Conservation (phyloP, 1,140 invertebrate genomes). For the Zaprionus camerounensis region DNA sequence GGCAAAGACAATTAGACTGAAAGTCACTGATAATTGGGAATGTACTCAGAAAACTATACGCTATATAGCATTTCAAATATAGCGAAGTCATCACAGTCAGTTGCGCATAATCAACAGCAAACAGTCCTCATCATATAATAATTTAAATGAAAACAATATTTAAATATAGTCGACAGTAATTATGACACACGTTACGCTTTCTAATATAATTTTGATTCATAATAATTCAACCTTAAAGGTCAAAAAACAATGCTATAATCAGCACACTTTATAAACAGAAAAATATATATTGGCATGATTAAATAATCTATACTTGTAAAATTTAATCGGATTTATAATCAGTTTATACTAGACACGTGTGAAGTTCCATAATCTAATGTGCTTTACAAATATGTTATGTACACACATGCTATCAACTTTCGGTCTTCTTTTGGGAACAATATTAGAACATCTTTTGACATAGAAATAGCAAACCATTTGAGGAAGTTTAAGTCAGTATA, state of each 20-base stretch:
- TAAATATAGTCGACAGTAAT: not conserved
- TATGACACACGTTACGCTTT: not conserved
- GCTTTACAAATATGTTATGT: no score
- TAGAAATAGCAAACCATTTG: no score
- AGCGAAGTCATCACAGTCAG: not conserved
- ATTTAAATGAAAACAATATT: not conserved
- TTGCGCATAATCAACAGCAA: not conserved
- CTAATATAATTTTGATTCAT: not conserved
- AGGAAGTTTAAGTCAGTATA: no score
- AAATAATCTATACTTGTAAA: not conserved
- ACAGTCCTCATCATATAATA: not conserved
- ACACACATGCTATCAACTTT: no score
- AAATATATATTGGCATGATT: not conserved
- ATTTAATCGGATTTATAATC: not conserved
- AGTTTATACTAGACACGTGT: not conserved
- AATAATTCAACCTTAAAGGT: not conserved
- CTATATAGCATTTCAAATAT: not conserved
- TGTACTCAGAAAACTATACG: not conserved
- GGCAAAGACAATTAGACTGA: not conserved
- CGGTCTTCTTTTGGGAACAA: no score
- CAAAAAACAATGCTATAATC: constrained; percentile 1
- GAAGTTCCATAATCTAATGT: not conserved
- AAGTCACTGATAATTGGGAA: not conserved
- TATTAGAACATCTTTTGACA: no score
- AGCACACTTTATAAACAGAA: not conserved